These are phyloP conservation scores for Emys orbicularis DNA, from an alignment of 2,797 vertebrate species.

Conservation along the genomic window DNA sequence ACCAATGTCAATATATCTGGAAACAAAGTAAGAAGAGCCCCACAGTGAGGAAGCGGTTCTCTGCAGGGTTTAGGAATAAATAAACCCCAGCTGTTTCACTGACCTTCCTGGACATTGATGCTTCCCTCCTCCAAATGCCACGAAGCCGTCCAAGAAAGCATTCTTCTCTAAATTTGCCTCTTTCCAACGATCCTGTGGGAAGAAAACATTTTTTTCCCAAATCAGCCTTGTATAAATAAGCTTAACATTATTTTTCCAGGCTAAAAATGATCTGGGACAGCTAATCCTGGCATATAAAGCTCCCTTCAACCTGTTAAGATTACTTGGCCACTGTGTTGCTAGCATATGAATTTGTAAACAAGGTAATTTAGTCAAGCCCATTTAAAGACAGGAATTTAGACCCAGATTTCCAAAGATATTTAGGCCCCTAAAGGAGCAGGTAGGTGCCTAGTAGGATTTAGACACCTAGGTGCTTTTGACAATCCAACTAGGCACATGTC, in stretches of 20 bases:
- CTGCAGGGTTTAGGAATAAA: constrained; percentile 61
- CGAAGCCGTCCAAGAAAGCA: constrained; percentile 87
- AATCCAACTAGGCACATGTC: neutral
- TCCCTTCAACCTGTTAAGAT: constrained; percentile 70
- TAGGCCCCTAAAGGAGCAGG: neutral
- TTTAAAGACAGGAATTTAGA: neutral
- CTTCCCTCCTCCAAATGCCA: constrained; percentile 89
- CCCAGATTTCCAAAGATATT: neutral
- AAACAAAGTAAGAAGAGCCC: constrained; percentile 16
- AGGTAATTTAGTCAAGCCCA: neutral
- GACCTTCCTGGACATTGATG: constrained; percentile 91
- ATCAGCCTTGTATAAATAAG: constrained; percentile 83
- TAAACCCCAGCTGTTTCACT: constrained; percentile 79
- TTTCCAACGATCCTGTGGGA: constrained; percentile 92
- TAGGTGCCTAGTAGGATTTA: neutral
- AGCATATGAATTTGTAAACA: constrained; percentile 49
- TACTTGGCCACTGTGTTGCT: constrained; percentile 36
- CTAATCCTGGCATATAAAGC: constrained; percentile 75
- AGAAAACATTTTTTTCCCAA: constrained; percentile 81
- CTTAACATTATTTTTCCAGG: constrained; percentile 79
- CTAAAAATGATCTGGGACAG: constrained; percentile 80
- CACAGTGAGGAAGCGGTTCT: constrained; percentile 32
- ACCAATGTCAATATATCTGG: constrained; percentile 36
- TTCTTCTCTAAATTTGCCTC: constrained; percentile 90
- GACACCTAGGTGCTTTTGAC: neutral